Evolutionary conservation across 1,140 invertebrate species (phyloP).

Genomic region (Drosophila nannoptera): DNA sequence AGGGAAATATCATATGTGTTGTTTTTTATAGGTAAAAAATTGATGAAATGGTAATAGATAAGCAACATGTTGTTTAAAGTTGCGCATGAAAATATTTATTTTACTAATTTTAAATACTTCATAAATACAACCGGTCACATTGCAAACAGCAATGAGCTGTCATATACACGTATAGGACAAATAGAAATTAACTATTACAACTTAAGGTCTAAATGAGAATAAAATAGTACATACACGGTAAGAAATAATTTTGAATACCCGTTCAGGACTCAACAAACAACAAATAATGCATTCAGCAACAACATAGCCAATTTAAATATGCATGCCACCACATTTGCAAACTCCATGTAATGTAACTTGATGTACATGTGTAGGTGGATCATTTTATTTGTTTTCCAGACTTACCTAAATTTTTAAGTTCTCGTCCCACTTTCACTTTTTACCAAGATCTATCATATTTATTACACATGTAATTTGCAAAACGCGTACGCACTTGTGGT

Average conservation of each 20-base stretch:
- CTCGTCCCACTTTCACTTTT: constrained; percentile 16
- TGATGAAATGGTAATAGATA: too few relatives aligned
- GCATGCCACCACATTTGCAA: constrained; percentile 27
- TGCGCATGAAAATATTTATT: not conserved
- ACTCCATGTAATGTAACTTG: constrained; percentile 26
- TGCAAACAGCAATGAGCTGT: constrained; percentile 24
- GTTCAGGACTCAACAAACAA: not conserved
- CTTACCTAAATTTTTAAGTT: constrained; percentile 26
- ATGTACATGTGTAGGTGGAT: constrained; percentile 29
- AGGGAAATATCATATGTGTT: too few relatives aligned
- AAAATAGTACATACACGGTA: not conserved
- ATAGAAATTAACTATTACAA: not conserved
- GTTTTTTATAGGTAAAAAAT: too few relatives aligned
- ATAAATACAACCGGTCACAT: constrained; percentile 29
- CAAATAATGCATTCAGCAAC: constrained; percentile 34
- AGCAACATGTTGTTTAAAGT: not conserved
- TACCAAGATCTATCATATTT: not conserved
- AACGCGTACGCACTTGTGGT: constrained; percentile 48
- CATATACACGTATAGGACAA: constrained; percentile 28
- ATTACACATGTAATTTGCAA: constrained; percentile 9
- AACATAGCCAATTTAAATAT: constrained; percentile 28
- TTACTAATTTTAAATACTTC: constrained; percentile 5
- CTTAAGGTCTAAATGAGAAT: not conserved
- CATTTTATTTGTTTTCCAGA: constrained; percentile 35
- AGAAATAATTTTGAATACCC: not conserved